A percentile compares a stretch with the other conserved stretches of the same genome.
Conservation (phyloP, 1,140 invertebrate species). For the Brachionus rubens region DNA sequence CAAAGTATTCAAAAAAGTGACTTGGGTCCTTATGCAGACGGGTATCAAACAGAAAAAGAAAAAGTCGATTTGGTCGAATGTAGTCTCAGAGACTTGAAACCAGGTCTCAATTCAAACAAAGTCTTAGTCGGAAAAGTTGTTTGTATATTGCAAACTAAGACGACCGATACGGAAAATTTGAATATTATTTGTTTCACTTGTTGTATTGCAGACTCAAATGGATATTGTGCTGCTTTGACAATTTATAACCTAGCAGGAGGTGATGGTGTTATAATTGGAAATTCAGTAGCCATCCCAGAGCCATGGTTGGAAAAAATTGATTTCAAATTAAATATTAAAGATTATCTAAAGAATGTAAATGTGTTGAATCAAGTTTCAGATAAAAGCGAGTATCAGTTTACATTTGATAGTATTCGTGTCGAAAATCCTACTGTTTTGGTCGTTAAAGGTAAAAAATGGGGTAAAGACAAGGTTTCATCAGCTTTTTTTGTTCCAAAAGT, state of each 20-base stretch:
- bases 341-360: slow-evolving; percentile 71
- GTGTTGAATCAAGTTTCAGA: slow-evolving; percentile 68
- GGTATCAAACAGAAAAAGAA: slow-evolving; percentile 63
- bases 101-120: slow-evolving; percentile 68
- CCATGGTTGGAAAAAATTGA: slow-evolving; percentile 68
- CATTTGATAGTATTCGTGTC: slow-evolving; percentile 68
- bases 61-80: slow-evolving; percentile 63
- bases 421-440: slow-evolving; percentile 72
- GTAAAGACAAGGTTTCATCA: slow-evolving; percentile 68
- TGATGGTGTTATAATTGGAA: slow-evolving; percentile 76
- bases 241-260: slow-evolving; percentile 78
- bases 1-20: slow-evolving; percentile 51
- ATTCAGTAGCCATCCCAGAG: slow-evolving; percentile 75
- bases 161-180: slow-evolving; percentile 69
- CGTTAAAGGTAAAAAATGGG: slow-evolving; percentile 72
- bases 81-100: slow-evolving; percentile 62
- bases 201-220: slow-evolving; percentile 72
- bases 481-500: slow-evolving; percentile 50
- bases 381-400: slow-evolving; percentile 63
- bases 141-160: slow-evolving; percentile 71
- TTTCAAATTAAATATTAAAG: slow-evolving; percentile 68
- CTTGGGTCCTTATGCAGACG: slow-evolving; percentile 66
- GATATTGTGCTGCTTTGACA: slow-evolving; percentile 70
- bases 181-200: slow-evolving; percentile 67
- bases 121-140: slow-evolving; percentile 76